Conservation (phyloP, 1,140 invertebrate genomes). For the Danaus plexippus region DNA sequence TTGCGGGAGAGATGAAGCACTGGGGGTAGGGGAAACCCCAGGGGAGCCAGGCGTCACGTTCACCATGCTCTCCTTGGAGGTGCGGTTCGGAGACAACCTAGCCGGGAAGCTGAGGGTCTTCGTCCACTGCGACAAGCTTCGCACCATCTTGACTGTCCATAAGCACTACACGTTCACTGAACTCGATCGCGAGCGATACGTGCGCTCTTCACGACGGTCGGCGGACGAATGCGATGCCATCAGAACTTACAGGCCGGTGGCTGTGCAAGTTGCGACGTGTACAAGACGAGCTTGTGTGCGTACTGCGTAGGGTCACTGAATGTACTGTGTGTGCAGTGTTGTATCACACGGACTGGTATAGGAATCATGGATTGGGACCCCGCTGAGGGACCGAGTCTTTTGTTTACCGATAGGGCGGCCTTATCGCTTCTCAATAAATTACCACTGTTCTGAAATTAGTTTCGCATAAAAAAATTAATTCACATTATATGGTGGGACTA, state of each 20-base stretch:
- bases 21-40: slow-evolving; percentile 67
- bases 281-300: slow-evolving; percentile 22
- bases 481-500: too few relatives aligned
- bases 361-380: slow-evolving; percentile 22
- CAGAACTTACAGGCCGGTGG: slow-evolving; percentile 28
- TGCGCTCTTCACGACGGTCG: slow-evolving; percentile 38
- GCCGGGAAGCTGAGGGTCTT: slow-evolving; percentile 89
- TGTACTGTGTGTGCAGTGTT: slow-evolving; percentile 8
- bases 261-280: slow-evolving; percentile 55
- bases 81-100: slow-evolving; percentile 83
- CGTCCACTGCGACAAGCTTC: slow-evolving; percentile 88
- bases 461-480: too few relatives aligned
- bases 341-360: slow-evolving; percentile 34
- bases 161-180: slow-evolving; percentile 58
- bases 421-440: slow-evolving; percentile 27
- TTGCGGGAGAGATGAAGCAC: slow-evolving; percentile 66
- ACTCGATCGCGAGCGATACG: slow-evolving; percentile 41
- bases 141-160: slow-evolving; percentile 79
- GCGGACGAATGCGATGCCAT: slow-evolving; percentile 47
- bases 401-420: slow-evolving; percentile 43
- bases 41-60: slow-evolving; percentile 68
- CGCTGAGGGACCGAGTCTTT: slow-evolving; percentile 40
- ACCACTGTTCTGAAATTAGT: slow-evolving; percentile 11
- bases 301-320: slow-evolving; percentile 14
- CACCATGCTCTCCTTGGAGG: slow-evolving; percentile 78